Conservation (phyloP, 2,888 invertebrate species). For the Cerastis rubricosa region DNA sequence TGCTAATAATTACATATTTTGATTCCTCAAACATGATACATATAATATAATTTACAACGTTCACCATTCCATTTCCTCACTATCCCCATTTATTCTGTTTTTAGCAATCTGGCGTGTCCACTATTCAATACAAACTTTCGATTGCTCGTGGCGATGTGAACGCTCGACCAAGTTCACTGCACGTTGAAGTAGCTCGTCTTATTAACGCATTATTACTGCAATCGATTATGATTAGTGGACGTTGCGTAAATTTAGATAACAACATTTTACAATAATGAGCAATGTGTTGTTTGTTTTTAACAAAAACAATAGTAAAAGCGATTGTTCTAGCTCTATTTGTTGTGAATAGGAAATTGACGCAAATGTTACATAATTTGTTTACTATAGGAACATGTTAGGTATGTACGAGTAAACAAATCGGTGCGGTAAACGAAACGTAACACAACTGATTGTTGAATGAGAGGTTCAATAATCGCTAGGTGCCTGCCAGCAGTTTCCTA, state of each 20-base stretch:
- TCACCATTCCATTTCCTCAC: slow-evolving; percentile 19
- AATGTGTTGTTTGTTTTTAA: slow-evolving; percentile 10
- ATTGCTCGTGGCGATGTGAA: slow-evolving; percentile 62
- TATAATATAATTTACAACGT: background rate
- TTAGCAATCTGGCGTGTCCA: slow-evolving; percentile 33
- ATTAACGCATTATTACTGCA: slow-evolving; percentile 27
- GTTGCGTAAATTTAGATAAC: slow-evolving; percentile 20
- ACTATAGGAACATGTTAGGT: background rate
- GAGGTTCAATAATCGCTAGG: too few species aligned
- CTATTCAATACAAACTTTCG: slow-evolving; percentile 57
- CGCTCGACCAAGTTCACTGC: slow-evolving; percentile 71
- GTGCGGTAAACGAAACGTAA: background rate
- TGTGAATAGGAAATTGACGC: background rate
- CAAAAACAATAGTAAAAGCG: background rate
- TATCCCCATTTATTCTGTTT: slow-evolving; percentile 11
- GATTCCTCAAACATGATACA: background rate
- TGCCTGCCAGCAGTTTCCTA: background rate
- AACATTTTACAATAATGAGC: background rate
- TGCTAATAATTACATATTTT: background rate
- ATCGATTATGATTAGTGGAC: slow-evolving; percentile 24
- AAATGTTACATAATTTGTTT: slow-evolving; percentile 6
- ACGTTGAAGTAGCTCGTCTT: slow-evolving; percentile 43
- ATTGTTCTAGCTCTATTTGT: slow-evolving; percentile 26
- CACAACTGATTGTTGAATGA: background rate
- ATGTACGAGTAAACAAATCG: background rate